Conservation (phyloP, 2,888 invertebrate species). For the Hyposoter didymator region DNA sequence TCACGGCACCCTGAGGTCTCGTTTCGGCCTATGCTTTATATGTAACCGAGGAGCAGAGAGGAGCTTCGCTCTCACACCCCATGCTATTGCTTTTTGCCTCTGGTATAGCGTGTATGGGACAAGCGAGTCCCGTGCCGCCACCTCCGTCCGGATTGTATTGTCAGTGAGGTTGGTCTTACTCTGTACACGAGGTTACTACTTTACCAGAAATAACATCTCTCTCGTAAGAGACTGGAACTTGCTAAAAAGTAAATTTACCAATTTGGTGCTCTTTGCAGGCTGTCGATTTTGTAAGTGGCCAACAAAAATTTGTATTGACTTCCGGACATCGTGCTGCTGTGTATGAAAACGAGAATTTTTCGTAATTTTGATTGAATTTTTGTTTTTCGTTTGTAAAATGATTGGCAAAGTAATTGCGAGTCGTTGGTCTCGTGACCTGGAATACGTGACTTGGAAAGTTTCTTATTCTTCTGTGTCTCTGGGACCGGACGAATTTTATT, state of each 20-base stretch:
- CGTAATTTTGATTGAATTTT: too few relatives aligned
- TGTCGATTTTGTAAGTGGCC: not conserved
- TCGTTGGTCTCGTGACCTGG: not conserved
- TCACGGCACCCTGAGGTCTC: conserved; percentile 82
- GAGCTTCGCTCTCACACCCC: conserved; percentile 68
- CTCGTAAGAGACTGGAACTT: not conserved
- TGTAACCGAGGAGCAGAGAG: conserved; percentile 74
- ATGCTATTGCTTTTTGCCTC: conserved; percentile 66
- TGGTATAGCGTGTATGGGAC: conserved; percentile 57
- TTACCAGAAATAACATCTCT: not conserved
- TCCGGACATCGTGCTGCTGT: not conserved
- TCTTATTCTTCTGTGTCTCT: not conserved
- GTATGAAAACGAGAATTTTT: too few relatives aligned
- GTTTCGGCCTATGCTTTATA: conserved; percentile 82
- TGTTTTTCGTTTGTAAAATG: not conserved
- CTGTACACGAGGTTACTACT: conserved; percentile 9
- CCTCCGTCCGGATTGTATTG: conserved; percentile 62
- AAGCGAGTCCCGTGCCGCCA: conserved; percentile 57
- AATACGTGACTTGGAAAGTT: not conserved
- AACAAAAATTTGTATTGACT: not conserved
- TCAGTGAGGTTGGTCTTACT: conserved; percentile 11
- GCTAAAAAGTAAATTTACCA: not conserved
- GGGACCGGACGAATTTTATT: conserved; percentile 3
- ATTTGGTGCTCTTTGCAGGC: not conserved
- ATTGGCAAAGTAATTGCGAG: not conserved